Conservation (phyloP, 2,113 vertebrate species). For the Calonectris borealis region DNA sequence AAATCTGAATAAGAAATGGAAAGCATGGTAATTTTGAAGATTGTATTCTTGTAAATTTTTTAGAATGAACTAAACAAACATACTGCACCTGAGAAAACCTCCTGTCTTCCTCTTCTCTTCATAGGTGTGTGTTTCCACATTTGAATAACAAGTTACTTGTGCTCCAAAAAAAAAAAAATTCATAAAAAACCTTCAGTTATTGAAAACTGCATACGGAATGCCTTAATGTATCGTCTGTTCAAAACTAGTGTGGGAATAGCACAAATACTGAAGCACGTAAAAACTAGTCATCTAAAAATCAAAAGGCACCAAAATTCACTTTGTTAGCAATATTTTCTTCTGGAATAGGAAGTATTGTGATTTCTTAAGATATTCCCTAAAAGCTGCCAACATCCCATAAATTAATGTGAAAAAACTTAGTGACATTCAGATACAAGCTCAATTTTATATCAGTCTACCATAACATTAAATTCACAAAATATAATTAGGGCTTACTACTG, state of each 20-base stretch:
- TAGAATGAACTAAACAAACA: not conserved
- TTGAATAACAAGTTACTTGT: not conserved
- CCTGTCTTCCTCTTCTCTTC: not conserved
- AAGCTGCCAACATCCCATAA: not conserved
- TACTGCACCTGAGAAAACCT: conserved; percentile 15
- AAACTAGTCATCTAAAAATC: not conserved
- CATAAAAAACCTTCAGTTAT: not conserved
- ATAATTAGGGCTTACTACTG: not conserved
- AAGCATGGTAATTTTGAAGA: not conserved
- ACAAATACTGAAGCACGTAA: not conserved
- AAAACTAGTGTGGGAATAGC: not conserved
- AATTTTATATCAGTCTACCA: not conserved
- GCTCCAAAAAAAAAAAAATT: not conserved
- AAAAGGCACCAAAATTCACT: conserved; percentile 23
- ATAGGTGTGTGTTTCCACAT: not conserved
- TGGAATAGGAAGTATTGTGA: not conserved
- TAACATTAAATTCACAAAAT: not conserved
- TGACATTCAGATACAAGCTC: not conserved
- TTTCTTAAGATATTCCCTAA: not conserved
- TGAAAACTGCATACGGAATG: not conserved
- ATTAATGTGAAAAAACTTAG: not conserved
- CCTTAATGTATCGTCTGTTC: not conserved
- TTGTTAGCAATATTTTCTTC: not conserved
- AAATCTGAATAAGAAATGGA: not conserved
- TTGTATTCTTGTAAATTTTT: not conserved